Base-by-base conservation (phyloP, 2,113 vertebrate species). In the Hemichromis elongatus region DNA sequence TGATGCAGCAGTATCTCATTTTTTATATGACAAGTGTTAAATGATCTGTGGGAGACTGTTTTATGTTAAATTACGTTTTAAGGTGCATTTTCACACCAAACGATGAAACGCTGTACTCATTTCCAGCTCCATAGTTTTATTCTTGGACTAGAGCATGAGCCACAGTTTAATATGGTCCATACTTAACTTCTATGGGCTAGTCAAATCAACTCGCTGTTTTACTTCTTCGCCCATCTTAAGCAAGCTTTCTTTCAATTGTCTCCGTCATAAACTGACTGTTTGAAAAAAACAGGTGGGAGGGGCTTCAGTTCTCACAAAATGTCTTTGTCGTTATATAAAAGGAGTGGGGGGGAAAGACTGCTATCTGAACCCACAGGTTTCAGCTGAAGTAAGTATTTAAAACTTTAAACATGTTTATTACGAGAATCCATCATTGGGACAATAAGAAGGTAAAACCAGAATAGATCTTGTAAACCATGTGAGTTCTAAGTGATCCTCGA, bases 401-500 rank as follows among this genome's bases (percentile, higher is more conserved):
- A 73, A 47, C 66, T 45, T 70, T 47, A 70, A 73, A 10, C 24
- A 50, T 28, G 24, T 50, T 30, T 73, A 73, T 50, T 19, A 50
- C 50, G 24, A 73, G 24, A 14, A 73, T 3, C 40, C 40, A 73
- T 26, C 40, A 70, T 13, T 70, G 63, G 12, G 24, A 68, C 35
- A 68, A 68, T 42, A 26, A 42, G 37, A 68, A 42, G 0, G 37
- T 68, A 3, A 45, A 47, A 18, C 5, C 21, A 47, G 21, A 45
- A 70, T 6, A 70, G n/a, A 26, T 45, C 40, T 42, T 68, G 33
- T 30, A 63, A 63, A 37, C 61, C 35, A 68, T 1, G 63, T 68
- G 3, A 24, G 0, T 35, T 42, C 35, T 42, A 26, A 24, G 37
- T 70, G 21, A 70, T 47, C 40, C 28, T 7, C 0, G 0, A 73